Conservation (phyloP, 2,888 invertebrate species). For the Heteropelma amictum region DNA sequence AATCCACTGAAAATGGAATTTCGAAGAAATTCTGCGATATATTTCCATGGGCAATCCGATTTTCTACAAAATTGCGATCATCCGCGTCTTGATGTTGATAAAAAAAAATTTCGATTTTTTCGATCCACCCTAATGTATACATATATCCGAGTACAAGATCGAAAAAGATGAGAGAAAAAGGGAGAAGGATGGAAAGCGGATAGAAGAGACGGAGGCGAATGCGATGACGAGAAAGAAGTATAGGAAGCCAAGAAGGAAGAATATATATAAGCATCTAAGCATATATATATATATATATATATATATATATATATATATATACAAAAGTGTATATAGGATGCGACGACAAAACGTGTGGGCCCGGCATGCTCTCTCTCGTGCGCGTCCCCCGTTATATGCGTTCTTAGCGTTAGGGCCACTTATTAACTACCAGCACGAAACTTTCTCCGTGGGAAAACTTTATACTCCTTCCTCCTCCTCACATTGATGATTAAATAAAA, state of each 20-base stretch:
- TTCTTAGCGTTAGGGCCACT: constrained; percentile 47
- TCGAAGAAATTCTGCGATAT: too few relatives aligned
- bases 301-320: background rate
- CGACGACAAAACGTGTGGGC: constrained; percentile 50
- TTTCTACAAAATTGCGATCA: too few relatives aligned
- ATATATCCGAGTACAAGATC: too few relatives aligned
- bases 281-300: constrained; percentile 11
- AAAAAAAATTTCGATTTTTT: too few relatives aligned
- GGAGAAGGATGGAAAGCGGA: too few relatives aligned
- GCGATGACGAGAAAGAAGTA: background rate
- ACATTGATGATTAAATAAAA: background rate
- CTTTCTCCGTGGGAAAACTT: constrained; percentile 50
- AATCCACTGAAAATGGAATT: too few relatives aligned
- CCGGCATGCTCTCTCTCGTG: constrained; percentile 41
- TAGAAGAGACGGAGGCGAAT: too few relatives aligned
- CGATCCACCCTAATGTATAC: too few relatives aligned
- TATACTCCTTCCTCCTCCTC: constrained; percentile 10
- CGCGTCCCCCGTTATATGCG: constrained; percentile 24
- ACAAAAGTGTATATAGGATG: constrained; percentile 40
- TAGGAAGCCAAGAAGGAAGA: background rate
- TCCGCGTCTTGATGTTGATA: too few relatives aligned
- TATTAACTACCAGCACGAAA: constrained; percentile 44
- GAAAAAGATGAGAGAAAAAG: constrained; percentile 24
- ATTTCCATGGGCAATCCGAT: too few relatives aligned
- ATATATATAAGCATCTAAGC: constrained; percentile 15